Evolutionary conservation across 1,140 invertebrate genomes (phyloP).

Genomic region (Dendroctonus valens): DNA sequence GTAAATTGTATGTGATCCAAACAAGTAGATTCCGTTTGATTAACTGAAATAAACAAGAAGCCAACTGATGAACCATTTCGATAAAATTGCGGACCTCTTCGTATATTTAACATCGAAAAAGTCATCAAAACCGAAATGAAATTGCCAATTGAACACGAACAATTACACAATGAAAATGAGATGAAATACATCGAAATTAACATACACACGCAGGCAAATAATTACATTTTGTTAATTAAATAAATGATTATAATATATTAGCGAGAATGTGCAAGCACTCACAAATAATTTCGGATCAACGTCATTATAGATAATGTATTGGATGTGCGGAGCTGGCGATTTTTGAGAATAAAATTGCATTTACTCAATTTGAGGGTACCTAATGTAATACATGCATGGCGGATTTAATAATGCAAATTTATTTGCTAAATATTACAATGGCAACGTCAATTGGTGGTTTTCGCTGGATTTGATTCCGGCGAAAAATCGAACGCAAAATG

Average conservation of each 20-base stretch:
- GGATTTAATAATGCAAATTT: conserved; percentile 20
- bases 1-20: too few species aligned
- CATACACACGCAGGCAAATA: not conserved
- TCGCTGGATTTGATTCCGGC: not conserved
- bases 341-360: conserved; percentile 7
- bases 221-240: not conserved
- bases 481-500: too few species aligned
- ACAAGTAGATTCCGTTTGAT: too few species aligned
- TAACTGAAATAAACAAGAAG: too few species aligned
- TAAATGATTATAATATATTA: conserved; percentile 3
- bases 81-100: too few species aligned
- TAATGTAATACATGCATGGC: conserved; percentile 13
- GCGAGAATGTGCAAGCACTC: not conserved
- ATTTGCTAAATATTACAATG: conserved; percentile 10
- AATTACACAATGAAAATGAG: too few species aligned
- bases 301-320: not conserved
- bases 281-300: too few species aligned
- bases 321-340: not conserved
- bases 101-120: too few species aligned
- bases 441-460: conserved; percentile 9
- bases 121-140: too few species aligned
- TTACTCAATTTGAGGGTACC: conserved; percentile 1
- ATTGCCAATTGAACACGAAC: too few species aligned
- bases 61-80: too few species aligned
- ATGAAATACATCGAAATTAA: too few species aligned